These are phyloP conservation scores for Phalloptychus januarius DNA, from an alignment of 2,797 vertebrate genomes.

Conservation along the genomic window DNA sequence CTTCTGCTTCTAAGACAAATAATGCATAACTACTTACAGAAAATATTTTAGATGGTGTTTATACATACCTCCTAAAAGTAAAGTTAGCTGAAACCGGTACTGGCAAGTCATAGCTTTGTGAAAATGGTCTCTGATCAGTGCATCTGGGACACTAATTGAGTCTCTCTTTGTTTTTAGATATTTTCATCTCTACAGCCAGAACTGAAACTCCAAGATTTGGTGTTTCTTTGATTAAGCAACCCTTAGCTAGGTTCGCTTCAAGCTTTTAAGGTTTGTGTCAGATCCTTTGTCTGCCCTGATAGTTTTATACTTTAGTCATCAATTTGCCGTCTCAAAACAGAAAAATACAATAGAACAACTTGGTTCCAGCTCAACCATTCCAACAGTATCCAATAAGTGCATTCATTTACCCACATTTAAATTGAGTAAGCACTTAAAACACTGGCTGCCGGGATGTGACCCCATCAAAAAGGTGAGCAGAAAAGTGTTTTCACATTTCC, in stretches of 20 bases:
- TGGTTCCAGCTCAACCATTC: neutral
- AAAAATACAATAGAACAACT: neutral
- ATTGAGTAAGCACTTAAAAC: neutral
- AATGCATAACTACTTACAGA: neutral
- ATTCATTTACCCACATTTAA: neutral
- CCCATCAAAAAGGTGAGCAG: neutral
- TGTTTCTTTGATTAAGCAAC: neutral
- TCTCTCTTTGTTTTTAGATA: neutral
- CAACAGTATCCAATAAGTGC: neutral
- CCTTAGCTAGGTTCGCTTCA: neutral
- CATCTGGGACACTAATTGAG: neutral
- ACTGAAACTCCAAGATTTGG: neutral
- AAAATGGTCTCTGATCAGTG: neutral
- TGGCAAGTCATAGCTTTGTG: neutral
- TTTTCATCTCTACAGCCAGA: neutral
- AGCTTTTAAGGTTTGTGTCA: neutral
- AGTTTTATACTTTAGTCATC: neutral
- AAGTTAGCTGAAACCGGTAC: neutral
- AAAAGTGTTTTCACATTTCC: constrained; percentile 10
- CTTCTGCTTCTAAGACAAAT: neutral
- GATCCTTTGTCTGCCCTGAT: neutral
- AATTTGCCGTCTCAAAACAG: neutral
- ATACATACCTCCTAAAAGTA: neutral
- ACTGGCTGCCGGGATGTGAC: neutral
- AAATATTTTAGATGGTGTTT: neutral